Evolutionary conservation across 2,797 vertebrate species (phyloP), one percentile per base, ranked within the genome.

Genomic region (Aplochiton taeniatus): DNA sequence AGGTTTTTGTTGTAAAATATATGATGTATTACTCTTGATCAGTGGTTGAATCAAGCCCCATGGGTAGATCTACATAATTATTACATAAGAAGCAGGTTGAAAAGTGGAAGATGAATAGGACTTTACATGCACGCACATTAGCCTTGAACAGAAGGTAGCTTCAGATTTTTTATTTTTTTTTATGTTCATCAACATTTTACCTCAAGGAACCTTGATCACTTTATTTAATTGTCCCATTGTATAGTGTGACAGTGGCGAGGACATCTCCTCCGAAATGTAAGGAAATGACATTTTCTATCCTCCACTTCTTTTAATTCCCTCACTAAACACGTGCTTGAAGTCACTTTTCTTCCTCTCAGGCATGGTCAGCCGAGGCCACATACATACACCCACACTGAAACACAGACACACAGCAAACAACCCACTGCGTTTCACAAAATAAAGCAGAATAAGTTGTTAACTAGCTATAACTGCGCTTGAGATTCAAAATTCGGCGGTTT

Each of bases 201-300:
- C 93, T 94, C 85, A 68, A 92, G 91, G 90, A 96, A 92, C 89
- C 93, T 92, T 85, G 93, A 91, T 93, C 92, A 92, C 92, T 86
- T 82, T 91, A 31, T 96, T 95, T 96, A 98, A 98, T 96, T 96
- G 95, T 94, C 94, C 94, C 93, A 94, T 96, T 95, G n/a, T n/a
- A n/a, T 96, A 91, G 93, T 95, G 93, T n/a, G n/a, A n/a, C 94
- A 96, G 95, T 95, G 92, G 92, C 90, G 90, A 93, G 87, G 87
- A 95, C 94, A 93, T 96, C 94, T 95, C 95, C 96, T 97, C n/a
- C n/a, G n/a, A 96, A 95, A 94, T 94, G 94, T 97, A 97, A 97
- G 96, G 94, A 98, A 95, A 92, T 95, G 95, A 95, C 94, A 96
- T 95, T 94, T 96, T 90, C 88, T 95, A 94, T 94, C 90, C 89